Percentiles rank a stretch among this genome's conserved stretches.
Evolutionary conservation across 2,797 vertebrate species (phyloP).

Genomic region (Nyctalus aviator): DNA sequence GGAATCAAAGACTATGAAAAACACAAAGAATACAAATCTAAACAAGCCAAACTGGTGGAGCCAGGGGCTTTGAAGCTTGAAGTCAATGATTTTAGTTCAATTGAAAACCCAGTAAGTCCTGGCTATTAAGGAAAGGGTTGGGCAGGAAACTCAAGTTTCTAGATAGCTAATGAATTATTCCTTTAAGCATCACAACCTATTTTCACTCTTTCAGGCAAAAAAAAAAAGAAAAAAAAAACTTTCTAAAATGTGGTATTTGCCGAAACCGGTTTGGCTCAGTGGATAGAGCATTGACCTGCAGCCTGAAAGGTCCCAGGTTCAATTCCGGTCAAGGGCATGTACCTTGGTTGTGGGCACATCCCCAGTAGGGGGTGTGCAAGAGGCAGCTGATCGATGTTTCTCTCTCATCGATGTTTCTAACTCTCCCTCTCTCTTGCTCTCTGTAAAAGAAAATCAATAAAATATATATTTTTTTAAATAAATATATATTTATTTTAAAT

Average conservation of each 20-base stretch:
- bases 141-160: not conserved
- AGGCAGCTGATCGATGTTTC: too few relatives aligned
- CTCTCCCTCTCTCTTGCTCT: too few relatives aligned
- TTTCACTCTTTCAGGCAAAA: constrained; percentile 9
- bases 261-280: too few relatives aligned
- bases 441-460: too few relatives aligned
- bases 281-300: too few relatives aligned
- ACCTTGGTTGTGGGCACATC: too few relatives aligned
- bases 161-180: not conserved
- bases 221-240: not conserved
- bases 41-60: constrained; percentile 19
- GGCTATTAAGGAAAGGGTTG: not conserved
- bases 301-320: too few relatives aligned
- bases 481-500: too few relatives aligned
- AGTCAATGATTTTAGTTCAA: constrained; percentile 27
- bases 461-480: too few relatives aligned
- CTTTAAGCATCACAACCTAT: not conserved
- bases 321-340: too few relatives aligned
- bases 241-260: not conserved
- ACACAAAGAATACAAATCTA: constrained; percentile 17
- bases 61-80: constrained; percentile 19
- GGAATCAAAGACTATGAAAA: constrained; percentile 35
- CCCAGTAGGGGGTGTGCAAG: too few relatives aligned
- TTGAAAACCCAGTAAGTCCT: constrained; percentile 49
- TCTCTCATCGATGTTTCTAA: too few relatives aligned